Base-by-base conservation (phyloP, 1,140 invertebrate species). In the Drosophila albomicans region DNA sequence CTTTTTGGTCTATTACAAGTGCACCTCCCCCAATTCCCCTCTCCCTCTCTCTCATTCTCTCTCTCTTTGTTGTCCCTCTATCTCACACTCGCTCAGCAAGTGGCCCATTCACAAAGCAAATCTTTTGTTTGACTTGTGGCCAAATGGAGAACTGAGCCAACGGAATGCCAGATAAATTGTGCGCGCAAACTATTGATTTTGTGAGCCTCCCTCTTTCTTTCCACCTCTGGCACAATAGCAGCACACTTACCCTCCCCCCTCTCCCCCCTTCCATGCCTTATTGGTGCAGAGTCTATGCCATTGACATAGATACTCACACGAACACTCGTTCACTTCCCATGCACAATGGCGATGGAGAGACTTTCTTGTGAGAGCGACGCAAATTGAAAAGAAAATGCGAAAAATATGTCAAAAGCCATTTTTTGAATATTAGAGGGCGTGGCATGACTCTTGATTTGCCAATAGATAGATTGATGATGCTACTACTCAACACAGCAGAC, bases 371-470 rank as follows among this genome's bases (percentile, higher is more conserved):
- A 86, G 81, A 25, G 20, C 20, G 20, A 25, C 63, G 82, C 54
- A 80, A 81, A 85, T 71, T 88, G 85, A 89, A 88, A 81, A 80
- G 80, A 88, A 88, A 79, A 74, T 88, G 82, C 69, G 77, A 71
- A 72, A 87, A 86, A 82, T 86, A 86, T 87, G 82, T 87, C 84
- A 88, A 87, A 88, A 80, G 82, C 73, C 82, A 88, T 87, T 88
- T 85, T 88, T 87, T 68, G 67, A 75, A 63, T 70, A 32, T 35
- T 30, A 48, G 51, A 56, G 35, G 64, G 76, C 65, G 64, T 72
- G 82, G 71, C 52, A 43, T 49, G 79, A 56, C 67, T 72, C 81
- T 72, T 88, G 80, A 88, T 88, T 78, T 71, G 84, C 68, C 69
- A 70, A 80, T 88, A 82, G 80, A 85, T 85, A 78, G 80, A 82